Evolutionary conservation across 2,113 vertebrate species (phyloP).

Genomic region (Sander vitreus): DNA sequence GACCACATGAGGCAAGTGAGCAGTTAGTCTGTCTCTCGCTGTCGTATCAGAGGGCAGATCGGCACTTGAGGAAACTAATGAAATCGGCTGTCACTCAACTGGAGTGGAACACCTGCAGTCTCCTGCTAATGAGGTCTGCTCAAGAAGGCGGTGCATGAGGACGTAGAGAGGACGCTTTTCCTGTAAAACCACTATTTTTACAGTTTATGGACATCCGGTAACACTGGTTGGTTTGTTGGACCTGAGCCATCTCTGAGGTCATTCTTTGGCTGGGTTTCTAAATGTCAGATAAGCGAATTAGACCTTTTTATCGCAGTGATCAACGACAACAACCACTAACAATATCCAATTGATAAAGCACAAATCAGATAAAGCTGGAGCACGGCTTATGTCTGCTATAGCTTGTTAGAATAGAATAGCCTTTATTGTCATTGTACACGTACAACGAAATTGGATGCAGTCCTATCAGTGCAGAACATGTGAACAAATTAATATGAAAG

Average conservation of each 20-base stretch:
- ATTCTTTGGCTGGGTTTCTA: conserved; percentile 18
- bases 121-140: conserved; percentile 49
- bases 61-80: conserved; percentile 56
- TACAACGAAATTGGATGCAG: too few relatives aligned
- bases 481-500: too few relatives aligned
- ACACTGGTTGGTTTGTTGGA: conserved; percentile 13
- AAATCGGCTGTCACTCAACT: conserved; percentile 52
- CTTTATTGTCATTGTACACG: too few relatives aligned
- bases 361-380: conserved; percentile 41
- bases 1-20: conserved; percentile 20
- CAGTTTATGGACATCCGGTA: neutral
- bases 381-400: conserved; percentile 4
- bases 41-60: conserved; percentile 55
- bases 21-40: conserved; percentile 29
- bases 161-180: neutral
- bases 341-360: conserved; percentile 34
- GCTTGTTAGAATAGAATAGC: neutral
- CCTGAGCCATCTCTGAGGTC: conserved; percentile 23
- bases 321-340: conserved; percentile 9
- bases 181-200: conserved; percentile 9
- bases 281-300: conserved; percentile 51
- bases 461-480: too few relatives aligned
- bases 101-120: conserved; percentile 60
- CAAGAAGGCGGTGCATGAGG: neutral
- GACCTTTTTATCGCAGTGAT: conserved; percentile 36